Percentiles rank a stretch among this genome's conserved stretches.
These are phyloP conservation scores for Nymphalis c-album DNA, from an alignment of 2,888 invertebrate species.

Conservation along the genomic window DNA sequence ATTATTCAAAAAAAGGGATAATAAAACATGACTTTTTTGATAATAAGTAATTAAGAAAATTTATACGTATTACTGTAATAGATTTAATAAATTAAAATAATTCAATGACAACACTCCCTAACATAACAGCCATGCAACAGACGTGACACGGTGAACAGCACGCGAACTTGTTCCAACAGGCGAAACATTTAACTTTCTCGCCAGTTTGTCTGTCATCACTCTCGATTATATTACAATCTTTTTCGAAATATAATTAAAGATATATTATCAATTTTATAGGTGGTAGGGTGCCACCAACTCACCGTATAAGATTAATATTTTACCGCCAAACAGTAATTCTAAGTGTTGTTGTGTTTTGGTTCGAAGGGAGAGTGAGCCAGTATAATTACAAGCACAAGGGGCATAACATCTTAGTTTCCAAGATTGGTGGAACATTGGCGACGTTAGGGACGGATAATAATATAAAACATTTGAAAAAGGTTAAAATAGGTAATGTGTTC, in stretches of 20 bases:
- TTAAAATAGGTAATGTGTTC: too few species aligned
- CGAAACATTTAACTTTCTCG: constrained; percentile 15
- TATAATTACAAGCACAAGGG: too few species aligned
- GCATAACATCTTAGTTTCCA: too few species aligned
- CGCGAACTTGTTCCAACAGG: constrained; percentile 28
- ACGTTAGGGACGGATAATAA: too few species aligned
- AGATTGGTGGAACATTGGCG: too few species aligned
- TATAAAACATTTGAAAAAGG: too few species aligned
- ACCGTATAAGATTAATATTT: too few species aligned
- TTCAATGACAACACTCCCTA: constrained; percentile 16
- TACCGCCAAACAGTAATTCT: too few species aligned
- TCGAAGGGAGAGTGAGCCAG: too few species aligned
- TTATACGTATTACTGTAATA: not conserved
- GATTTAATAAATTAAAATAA: constrained; percentile 6
- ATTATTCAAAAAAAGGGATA: too few species aligned
- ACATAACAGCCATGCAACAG: constrained; percentile 17
- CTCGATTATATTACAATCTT: constrained; percentile 9
- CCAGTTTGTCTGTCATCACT: constrained; percentile 25
- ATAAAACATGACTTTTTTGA: too few species aligned
- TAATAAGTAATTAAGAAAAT: not conserved
- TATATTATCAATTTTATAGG: not conserved
- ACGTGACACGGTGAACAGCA: constrained; percentile 20
- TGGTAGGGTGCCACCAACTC: not conserved
- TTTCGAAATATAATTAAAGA: not conserved
- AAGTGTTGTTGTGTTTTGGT: too few species aligned